A percentile compares a stretch with the other conserved stretches of the same genome.
Conservation (phyloP, 2,888 invertebrate species). For the Pollenia labialis region DNA sequence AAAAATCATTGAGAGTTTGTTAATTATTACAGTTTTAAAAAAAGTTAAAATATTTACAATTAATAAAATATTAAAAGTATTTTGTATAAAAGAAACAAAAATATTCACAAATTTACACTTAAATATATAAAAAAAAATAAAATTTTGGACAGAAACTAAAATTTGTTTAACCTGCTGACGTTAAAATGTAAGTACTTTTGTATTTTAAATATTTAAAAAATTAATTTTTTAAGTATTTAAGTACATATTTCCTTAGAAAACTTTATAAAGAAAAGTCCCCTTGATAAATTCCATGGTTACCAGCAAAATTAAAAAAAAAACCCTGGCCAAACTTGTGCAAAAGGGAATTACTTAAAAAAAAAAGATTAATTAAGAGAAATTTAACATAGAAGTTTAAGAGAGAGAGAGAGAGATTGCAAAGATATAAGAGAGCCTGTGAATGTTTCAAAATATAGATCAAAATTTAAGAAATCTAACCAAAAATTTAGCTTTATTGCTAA, state of each 20-base stretch:
- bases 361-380: not conserved
- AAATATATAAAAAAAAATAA: not conserved
- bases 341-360: constrained; percentile 4
- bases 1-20: too few species aligned
- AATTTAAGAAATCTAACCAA: not conserved
- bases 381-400: not conserved
- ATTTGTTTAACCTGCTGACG: constrained; percentile 2
- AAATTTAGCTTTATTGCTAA: too few species aligned
- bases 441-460: not conserved
- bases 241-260: not conserved
- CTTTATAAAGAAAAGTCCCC: not conserved
- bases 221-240: not conserved
- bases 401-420: not conserved
- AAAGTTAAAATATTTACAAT: too few species aligned
- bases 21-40: too few species aligned
- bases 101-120: too few species aligned
- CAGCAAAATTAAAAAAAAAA: not conserved
- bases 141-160: not conserved
- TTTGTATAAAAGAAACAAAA: too few species aligned
- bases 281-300: constrained; percentile 53
- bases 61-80: too few species aligned
- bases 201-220: not conserved
- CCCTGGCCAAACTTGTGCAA: not conserved
- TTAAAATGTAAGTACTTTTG: constrained; percentile 48
- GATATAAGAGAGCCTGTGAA: too few species aligned